Evolutionary conservation across 2,888 invertebrate genomes (phyloP), one percentile per base, ranked within the genome.

Genomic region (Leptura quadrifasciata): DNA sequence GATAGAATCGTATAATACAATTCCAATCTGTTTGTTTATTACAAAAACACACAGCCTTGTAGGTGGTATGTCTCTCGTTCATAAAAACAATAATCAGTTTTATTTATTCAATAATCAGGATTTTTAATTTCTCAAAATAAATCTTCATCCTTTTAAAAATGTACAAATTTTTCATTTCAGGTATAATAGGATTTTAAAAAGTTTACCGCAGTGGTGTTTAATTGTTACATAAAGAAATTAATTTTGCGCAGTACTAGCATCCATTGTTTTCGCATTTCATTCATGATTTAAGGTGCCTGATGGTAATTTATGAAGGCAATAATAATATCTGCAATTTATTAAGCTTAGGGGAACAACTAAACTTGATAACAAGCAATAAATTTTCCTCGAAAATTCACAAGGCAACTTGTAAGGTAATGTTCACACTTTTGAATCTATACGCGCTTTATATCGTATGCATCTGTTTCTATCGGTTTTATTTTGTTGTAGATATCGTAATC

Each of bases 281-380:
- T 47, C 47, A n/a, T 47, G 47, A 47, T 47, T 47, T 47, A 47
- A 47, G 47, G 4, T n/a, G n/a, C n/a, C 47, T 47, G 47, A 3
- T 47, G 47, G 47, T n/a, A 47, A 47, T 47, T 47, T 47, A 47
- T 47, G 47, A 47, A 2, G 39, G 39, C 47, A n/a, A 47, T 47
- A 47, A 47, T 47, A 47, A 47, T 47, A 47, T 47, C 47, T 47
- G 47, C 47, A 47, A 47, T 47, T 47, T 47, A 47, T 47, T 47
- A 47, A 47, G 47, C 47, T 47, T 47, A 47, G n/a, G 47, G n/a
- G 47, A 47, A 47, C 47, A 47, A 15, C 47, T 47, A 47, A 47
- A 47, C 47, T 47, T 47, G 47, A 15, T n/a, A 47, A 47, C 47
- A 47, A 15, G 47, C 47, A n/a, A 47, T 47, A 47, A 47, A 47